Base-by-base conservation (phyloP, 2,888 invertebrate genomes). In the Drosophila picticornis region DNA sequence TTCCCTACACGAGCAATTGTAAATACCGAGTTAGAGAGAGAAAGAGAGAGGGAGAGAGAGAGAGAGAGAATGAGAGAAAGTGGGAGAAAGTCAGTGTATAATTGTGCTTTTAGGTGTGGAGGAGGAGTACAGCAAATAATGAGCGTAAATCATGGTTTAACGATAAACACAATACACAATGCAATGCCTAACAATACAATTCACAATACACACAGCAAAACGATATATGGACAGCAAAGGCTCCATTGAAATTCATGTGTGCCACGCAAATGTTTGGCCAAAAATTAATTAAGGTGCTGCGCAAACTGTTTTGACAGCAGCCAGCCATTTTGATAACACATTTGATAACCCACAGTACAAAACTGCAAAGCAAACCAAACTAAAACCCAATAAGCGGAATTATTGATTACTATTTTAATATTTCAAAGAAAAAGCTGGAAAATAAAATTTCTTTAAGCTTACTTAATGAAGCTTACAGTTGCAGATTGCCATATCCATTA, bases 91-190 rank as follows among this genome's bases (percentile, higher is more conserved):
- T 67, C 43, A n/a, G n/a, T 71, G 31, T 69, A 70, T 67, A 67
- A 71, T 63, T 69, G 68, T 68, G 67, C n/a, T 64, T 53, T 43
- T 46, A 64, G 32, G 22, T 4, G 58, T 55, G 77, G 38, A 58
- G 27, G 4, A 6, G 4, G 61, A 61, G 77, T 52, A 63, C 60
- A 52, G 72, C 88, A 88, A 90, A 90, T 90, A 90, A 90, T 90
- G 90, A 85, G 78, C 75, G 88, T 88, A 87, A 88, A 87, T 90
- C 87, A 87, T 87, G 87, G 88, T 85, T 85, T 87, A 85, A 85
- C 80, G 77, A 90, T 90, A 88, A 85, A 83, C 75, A 81, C 81
- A 80, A 80, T 77, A 76, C 73, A 73, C 90, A 85, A 88, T 75
- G 83, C 81, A 80, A 75, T 75, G 67, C 73, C 66, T 61, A 53